phyloP scores from a whole-genome alignment of 2,113 vertebrate genomes.

The Phalacrocorax carbo region DNA sequence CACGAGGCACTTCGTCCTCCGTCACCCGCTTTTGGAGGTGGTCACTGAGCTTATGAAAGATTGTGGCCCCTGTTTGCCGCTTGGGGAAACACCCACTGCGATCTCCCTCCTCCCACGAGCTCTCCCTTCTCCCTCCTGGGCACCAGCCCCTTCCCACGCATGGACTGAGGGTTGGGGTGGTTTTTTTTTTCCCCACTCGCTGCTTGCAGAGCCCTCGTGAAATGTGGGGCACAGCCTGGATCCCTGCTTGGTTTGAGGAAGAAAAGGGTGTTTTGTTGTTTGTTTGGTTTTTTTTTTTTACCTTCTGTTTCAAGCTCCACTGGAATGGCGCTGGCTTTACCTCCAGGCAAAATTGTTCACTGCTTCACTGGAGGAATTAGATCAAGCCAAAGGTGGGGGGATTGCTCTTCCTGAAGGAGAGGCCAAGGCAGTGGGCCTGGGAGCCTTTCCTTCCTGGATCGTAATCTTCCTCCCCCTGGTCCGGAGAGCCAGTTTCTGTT shows the following conservation, averaged over 20 bases:
- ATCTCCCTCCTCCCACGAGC: neutral
- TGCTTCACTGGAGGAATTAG: accelerated
- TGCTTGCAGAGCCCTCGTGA: neutral
- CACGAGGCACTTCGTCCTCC: neutral
- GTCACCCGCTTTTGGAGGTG: neutral
- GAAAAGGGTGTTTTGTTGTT: neutral
- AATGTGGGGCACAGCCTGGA: neutral
- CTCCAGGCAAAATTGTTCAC: neutral
- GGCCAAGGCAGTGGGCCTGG: neutral
- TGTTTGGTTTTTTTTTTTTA: neutral
- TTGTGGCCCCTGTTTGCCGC: neutral
- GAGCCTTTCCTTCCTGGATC: neutral
- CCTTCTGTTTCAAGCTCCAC: neutral
- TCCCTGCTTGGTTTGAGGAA: neutral
- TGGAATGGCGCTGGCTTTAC: neutral
- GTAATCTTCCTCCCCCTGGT: neutral
- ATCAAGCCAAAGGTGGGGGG: accelerated
- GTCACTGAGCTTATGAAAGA: neutral
- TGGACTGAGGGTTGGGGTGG: neutral
- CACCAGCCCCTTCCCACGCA: neutral
- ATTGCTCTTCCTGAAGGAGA: neutral
- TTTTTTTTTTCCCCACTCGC: neutral
- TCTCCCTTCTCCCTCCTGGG: neutral
- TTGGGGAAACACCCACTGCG: neutral
- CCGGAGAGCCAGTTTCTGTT: neutral